Conservation (phyloP, 2,888 invertebrate genomes). For the Mimumesa dahlbomi region DNA sequence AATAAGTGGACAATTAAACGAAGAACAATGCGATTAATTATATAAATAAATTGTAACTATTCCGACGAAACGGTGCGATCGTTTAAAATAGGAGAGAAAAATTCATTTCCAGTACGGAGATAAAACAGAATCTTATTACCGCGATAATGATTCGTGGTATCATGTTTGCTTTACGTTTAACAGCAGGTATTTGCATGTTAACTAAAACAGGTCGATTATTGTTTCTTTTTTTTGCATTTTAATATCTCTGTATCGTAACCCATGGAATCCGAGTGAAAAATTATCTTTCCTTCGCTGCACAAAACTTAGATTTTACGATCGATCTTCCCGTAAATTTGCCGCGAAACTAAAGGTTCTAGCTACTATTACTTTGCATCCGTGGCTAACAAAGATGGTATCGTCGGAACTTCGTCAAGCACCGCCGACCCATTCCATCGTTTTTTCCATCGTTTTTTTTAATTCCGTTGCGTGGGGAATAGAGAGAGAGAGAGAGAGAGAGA, state of each 20-base stretch:
- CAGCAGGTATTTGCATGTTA: too few relatives aligned
- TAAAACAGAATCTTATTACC: too few relatives aligned
- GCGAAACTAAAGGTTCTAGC: constrained; percentile 28
- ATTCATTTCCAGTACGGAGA: too few relatives aligned
- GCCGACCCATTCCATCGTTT: background rate
- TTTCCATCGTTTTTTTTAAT: too few relatives aligned
- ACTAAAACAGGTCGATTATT: too few relatives aligned
- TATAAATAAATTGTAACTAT: too few relatives aligned
- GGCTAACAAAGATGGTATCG: constrained; percentile 39
- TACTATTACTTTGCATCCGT: constrained; percentile 39
- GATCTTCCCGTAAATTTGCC: constrained; percentile 50
- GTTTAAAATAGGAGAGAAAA: too few relatives aligned
- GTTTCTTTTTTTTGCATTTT: background rate
- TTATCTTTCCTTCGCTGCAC: constrained; percentile 17
- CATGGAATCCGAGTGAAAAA: constrained; percentile 36
- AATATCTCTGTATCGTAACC: constrained; percentile 30
- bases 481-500: background rate
- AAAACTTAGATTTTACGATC: constrained; percentile 56
- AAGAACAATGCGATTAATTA: background rate
- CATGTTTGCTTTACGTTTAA: too few relatives aligned
- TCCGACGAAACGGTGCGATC: too few relatives aligned
- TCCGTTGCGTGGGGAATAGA: background rate
- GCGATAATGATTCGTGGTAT: too few relatives aligned
- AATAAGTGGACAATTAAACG: background rate
- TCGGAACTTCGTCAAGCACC: constrained; percentile 3